Evolutionary conservation across 2,797 vertebrate genomes (phyloP), one percentile per base, ranked within the genome.

Genomic region (Avahi laniger): DNA sequence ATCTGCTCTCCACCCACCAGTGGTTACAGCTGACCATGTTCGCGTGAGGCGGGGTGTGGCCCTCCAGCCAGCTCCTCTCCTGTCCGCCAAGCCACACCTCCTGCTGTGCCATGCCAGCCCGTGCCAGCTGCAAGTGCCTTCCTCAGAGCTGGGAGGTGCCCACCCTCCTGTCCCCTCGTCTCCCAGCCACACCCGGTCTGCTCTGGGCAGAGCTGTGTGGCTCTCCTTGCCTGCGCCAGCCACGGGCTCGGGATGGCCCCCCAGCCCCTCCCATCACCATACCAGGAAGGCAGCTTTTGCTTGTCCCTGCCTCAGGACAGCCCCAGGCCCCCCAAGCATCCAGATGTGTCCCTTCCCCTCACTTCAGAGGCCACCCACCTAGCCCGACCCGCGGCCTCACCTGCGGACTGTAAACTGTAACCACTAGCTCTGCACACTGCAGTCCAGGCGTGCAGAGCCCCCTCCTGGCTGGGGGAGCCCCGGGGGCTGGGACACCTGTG

Each of bases 11-110:
- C 4, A 2, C 10, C 41, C 5, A 0, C 98, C 98, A 99, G 99
- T 99, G 99, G 99, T 98, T 99, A 10, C 98, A 99, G 65, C 98
- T 99, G 97, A 99, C 99, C 97, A 99, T 99, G 99, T 99, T 99
- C 97, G 99, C 99, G 81, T 99, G 98, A 98, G 94, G 63, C 10
- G 20, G n/a, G n/a, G 41, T 38, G 13, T 4, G 63, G 38, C 38
- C 46, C 73, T 33, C 13, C 6, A 67, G 95, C 5, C 0, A 4
- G 70, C 7, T 30, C 63, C 50, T 41, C 22, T 30, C 30, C 35
- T 79, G 2, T 70, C 85, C 35, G 82, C 96, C 89, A 46, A 54
- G 79, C 69, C 72, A 52, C 18, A 46, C 82, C 92, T 86, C 95
- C 90, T 24, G n/a, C 87, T 83, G 4, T 0, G n/a, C 73, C 92